Conservation (phyloP, 2,888 invertebrate species). For the Drosophila gaucha region DNA sequence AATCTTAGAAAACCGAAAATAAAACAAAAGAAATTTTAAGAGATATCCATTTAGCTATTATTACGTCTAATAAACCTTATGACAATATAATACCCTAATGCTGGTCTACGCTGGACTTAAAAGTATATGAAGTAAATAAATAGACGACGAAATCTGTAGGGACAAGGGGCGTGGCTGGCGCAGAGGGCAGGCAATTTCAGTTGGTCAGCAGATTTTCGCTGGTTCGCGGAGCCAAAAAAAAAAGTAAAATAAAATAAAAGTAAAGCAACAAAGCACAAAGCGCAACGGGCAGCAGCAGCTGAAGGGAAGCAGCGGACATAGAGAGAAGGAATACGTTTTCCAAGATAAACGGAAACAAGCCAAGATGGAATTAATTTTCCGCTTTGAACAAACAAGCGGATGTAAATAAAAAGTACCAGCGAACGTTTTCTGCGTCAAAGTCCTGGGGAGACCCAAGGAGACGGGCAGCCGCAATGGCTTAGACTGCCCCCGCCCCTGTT, state of each 20-base stretch:
- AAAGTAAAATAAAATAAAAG: slow-evolving; percentile 49
- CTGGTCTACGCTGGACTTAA: slow-evolving; percentile 20
- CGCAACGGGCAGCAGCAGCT: slow-evolving; percentile 16
- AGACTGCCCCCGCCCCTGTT: slow-evolving; percentile 9
- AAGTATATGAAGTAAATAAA: slow-evolving; percentile 47
- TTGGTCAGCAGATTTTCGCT: slow-evolving; percentile 65
- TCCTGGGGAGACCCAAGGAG: slow-evolving; percentile 27
- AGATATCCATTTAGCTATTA: slow-evolving; percentile 8
- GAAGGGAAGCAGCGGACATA: slow-evolving; percentile 5
- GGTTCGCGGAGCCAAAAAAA: slow-evolving; percentile 36
- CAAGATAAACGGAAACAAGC: slow-evolving; percentile 84
- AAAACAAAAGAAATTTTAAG: background rate
- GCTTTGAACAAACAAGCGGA: slow-evolving; percentile 85
- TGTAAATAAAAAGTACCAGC: slow-evolving; percentile 80
- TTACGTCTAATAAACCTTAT: slow-evolving; percentile 31
- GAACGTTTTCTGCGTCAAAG: slow-evolving; percentile 69
- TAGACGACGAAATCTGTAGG: slow-evolving; percentile 18
- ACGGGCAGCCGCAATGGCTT: slow-evolving; percentile 61
- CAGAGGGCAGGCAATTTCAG: slow-evolving; percentile 58
- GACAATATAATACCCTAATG: slow-evolving; percentile 28
- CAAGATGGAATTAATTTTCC: slow-evolving; percentile 85
- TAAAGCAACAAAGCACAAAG: slow-evolving; percentile 49
- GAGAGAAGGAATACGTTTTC: slow-evolving; percentile 71
- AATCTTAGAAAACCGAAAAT: background rate
- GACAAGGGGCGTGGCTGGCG: background rate